These are phyloP conservation scores for Ptychodera flava DNA, from an alignment of 35 echinoderm and acorn worm species.

Conservation along the genomic window DNA sequence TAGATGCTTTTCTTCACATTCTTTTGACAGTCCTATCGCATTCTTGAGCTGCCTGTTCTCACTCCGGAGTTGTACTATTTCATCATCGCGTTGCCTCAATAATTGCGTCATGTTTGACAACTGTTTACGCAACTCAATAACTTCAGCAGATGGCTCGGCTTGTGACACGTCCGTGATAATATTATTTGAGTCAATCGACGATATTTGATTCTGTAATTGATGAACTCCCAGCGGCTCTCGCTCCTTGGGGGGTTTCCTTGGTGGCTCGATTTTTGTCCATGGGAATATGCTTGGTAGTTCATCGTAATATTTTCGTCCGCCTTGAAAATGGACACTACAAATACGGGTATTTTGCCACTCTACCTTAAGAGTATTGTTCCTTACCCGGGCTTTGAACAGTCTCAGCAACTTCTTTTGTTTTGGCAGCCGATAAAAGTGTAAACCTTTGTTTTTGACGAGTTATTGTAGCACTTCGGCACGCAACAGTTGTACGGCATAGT, in stretches of 20 bases:
- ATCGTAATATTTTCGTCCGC: neutral
- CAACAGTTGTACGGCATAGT: too few relatives aligned
- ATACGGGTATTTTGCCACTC: neutral
- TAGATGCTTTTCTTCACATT: too few relatives aligned
- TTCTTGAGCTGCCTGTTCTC: neutral
- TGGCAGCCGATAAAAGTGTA: too few relatives aligned
- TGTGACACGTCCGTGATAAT: too few relatives aligned
- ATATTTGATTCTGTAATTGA: neutral
- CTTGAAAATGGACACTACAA: neutral
- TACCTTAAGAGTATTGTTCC: neutral
- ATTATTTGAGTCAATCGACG: too few relatives aligned
- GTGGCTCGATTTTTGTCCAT: neutral
- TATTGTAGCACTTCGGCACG: too few relatives aligned
- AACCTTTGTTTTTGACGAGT: too few relatives aligned
- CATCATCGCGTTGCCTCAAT: neutral
- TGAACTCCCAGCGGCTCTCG: neutral
- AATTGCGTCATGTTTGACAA: neutral
- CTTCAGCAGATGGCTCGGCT: neutral
- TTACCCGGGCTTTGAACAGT: too few relatives aligned
- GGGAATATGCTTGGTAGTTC: neutral
- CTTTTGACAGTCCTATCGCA: neutral
- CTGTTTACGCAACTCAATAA: neutral
- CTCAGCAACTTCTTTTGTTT: too few relatives aligned
- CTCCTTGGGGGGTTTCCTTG: neutral
- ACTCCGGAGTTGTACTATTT: too few relatives aligned